Evolutionary conservation across 2,113 vertebrate genomes (phyloP), one percentile per base, ranked within the genome.

Genomic region (Notothenia coriiceps): DNA sequence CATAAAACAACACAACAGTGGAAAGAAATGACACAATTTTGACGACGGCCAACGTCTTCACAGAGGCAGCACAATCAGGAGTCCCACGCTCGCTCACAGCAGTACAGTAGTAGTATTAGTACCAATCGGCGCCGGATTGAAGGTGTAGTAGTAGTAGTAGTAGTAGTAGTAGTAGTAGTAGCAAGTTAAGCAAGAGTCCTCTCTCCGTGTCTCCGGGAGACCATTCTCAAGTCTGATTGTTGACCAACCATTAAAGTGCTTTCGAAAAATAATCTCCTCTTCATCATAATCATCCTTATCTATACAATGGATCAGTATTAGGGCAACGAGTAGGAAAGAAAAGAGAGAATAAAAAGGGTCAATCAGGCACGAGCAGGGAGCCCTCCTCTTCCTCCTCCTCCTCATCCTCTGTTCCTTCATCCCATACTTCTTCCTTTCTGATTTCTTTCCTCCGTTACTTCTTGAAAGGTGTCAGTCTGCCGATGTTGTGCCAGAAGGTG

Each of bases 401-500:
- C n/a, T n/a, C n/a, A n/a, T 74, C 68, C 68, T 83, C 33, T 10
- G 0, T 35, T 64, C 72, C 73, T 25, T 49, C 65, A 25, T 57
- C 65, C 51, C 54, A 51, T 57, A n/a, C 64, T 49, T 40, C 0
- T 55, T 65, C 49, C 46, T 54, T n/a, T 47, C 1, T 14, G 11
- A 5, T 20, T 25, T 52, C 12, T 52, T 13, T 44, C 14, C 5
- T 25, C 5, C 44, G 64, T 71, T 70, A 98, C 91, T 98, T 99
- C 80, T 96, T 96, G 94, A 99, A 99, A 4, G 97, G 97, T 0
- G 97, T 96, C 94, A 99, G 95, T 87, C 97, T 93, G 89, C 97
- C 98, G 66, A 98, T 98, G 93, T 96, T 98, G 92, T 99, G 97
- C 97, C 98, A 99, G 95, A 99, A 99, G 91, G 97, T 97, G 70